Percentiles rank a stretch among this genome's conserved stretches.
Conservation (phyloP, 1,140 invertebrate genomes). For the Campoletis sonorensis region DNA sequence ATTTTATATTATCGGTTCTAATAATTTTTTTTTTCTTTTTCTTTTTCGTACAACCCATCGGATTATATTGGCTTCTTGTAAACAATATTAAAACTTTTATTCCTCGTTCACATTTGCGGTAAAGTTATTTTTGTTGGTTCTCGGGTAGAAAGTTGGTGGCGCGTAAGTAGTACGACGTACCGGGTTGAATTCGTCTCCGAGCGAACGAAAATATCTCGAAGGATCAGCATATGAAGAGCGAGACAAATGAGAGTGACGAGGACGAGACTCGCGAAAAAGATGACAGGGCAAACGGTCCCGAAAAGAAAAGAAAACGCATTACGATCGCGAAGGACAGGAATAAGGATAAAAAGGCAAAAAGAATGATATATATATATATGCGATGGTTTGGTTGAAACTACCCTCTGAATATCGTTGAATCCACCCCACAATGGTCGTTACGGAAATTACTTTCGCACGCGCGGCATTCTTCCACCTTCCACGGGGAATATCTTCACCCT, state of each 20-base stretch:
- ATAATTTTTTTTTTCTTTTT: too few species aligned
- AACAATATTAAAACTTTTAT: too few species aligned
- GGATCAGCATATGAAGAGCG: conserved; percentile 15
- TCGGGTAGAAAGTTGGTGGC: too few species aligned
- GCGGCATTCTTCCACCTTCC: conserved; percentile 40
- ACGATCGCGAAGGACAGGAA: conserved; percentile 9
- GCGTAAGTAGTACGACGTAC: too few species aligned
- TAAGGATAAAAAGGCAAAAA: not conserved
- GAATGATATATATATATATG: not conserved
- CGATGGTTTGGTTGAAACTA: not conserved
- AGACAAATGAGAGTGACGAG: too few species aligned
- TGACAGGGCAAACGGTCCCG: not conserved
- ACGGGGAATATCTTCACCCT: conserved; percentile 38
- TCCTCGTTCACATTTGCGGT: too few species aligned
- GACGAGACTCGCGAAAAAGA: not conserved
- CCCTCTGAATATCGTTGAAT: conserved; percentile 46
- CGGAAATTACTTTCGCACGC: conserved; percentile 49
- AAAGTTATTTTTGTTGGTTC: too few species aligned
- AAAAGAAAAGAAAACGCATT: conserved; percentile 24
- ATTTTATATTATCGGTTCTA: too few species aligned
- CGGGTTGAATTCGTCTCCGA: not conserved
- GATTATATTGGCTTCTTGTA: too few species aligned
- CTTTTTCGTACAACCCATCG: too few species aligned
- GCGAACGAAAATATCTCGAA: not conserved
- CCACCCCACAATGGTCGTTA: conserved; percentile 49